Evolutionary conservation across 1,140 invertebrate species (phyloP).

Genomic region (Pararge aegeria): DNA sequence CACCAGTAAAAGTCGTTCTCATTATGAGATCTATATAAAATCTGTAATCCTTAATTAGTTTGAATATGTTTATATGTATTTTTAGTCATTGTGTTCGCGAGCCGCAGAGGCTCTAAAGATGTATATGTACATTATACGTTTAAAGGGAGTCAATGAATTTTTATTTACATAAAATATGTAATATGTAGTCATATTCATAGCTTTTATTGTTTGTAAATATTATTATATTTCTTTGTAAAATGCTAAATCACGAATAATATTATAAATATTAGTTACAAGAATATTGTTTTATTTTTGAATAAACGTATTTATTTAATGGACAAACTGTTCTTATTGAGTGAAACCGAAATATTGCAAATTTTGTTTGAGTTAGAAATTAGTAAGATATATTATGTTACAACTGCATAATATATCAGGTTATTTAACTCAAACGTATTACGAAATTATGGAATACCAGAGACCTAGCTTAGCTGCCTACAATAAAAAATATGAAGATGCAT

Average conservation of each 20-base stretch:
- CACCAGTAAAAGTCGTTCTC: not conserved
- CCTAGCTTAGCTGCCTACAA: too few species aligned
- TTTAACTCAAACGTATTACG: too few species aligned
- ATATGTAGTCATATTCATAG: conserved; percentile 72
- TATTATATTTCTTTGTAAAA: conserved; percentile 74
- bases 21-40: not conserved
- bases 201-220: conserved; percentile 76
- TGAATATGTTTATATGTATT: not conserved
- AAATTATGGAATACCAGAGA: too few species aligned
- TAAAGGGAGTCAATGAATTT: conserved; percentile 69
- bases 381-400: too few species aligned
- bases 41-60: not conserved
- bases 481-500: too few species aligned
- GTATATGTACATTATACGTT: conserved; percentile 29
- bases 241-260: conserved; percentile 78
- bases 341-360: not conserved
- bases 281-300: conserved; percentile 69
- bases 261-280: conserved; percentile 76
- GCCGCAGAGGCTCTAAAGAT: conserved; percentile 18
- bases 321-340: not conserved
- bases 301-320: conserved; percentile 17
- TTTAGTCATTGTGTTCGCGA: conserved; percentile 25
- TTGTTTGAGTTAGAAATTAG: too few species aligned
- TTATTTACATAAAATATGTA: conserved; percentile 56
- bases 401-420: too few species aligned